A percentile compares a stretch with the other conserved stretches of the same genome.
Conservation (phyloP, 2,113 vertebrate genomes). For the Hepsetus odoe region DNA sequence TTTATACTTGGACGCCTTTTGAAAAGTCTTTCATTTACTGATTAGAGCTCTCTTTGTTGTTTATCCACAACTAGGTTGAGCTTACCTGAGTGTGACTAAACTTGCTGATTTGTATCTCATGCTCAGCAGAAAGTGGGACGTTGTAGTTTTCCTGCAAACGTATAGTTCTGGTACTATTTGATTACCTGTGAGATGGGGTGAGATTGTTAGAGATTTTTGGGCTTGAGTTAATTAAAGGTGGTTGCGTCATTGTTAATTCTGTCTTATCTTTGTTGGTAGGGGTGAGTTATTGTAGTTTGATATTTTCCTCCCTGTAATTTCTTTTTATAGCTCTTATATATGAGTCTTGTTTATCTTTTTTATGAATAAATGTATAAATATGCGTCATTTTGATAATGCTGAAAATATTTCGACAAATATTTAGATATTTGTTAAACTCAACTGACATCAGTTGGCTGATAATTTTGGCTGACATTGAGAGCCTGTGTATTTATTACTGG, state of each 20-base stretch:
- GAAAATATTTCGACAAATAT: too few relatives aligned
- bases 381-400: too few relatives aligned
- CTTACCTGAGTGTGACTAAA: background rate
- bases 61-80: background rate
- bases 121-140: background rate
- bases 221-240: background rate
- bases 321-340: too few relatives aligned
- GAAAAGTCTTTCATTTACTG: background rate
- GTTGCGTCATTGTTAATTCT: background rate
- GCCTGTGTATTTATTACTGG: too few relatives aligned
- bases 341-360: too few relatives aligned
- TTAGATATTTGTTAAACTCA: too few relatives aligned
- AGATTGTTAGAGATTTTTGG: background rate
- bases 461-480: too few relatives aligned
- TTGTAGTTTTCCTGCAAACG: background rate
- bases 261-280: background rate
- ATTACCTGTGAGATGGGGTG: background rate
- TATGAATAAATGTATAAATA: too few relatives aligned
- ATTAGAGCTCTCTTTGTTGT: background rate
- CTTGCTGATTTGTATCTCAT: conserved; percentile 9
- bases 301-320: background rate
- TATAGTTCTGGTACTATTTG: background rate
- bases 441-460: too few relatives aligned
- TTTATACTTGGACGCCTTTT: too few relatives aligned
- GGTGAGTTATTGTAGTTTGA: background rate